Conservation (phyloP, 2,888 invertebrate species). For the Idaea aversata region DNA sequence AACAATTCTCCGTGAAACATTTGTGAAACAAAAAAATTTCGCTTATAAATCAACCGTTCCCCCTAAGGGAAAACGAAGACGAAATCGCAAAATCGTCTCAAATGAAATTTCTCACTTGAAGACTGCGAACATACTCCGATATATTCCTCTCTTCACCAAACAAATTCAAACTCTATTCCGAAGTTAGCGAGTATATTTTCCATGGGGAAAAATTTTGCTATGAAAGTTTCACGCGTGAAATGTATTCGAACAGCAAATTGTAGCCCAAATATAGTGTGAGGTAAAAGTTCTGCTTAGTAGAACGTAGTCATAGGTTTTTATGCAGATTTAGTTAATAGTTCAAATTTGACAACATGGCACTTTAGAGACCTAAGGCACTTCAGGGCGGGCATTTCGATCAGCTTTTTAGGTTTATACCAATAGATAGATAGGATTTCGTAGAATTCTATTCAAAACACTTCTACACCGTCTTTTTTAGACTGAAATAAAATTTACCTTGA, state of each 20-base stretch:
- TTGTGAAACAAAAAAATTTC: constrained; percentile 39
- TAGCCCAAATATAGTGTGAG: constrained; percentile 57
- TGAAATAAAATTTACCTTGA: too few species aligned
- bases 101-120: constrained; percentile 75
- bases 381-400: too few species aligned
- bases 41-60: constrained; percentile 66
- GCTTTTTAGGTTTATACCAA: too few species aligned
- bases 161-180: constrained; percentile 25
- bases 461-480: too few species aligned
- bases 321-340: not conserved
- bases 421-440: too few species aligned
- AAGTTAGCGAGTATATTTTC: constrained; percentile 26
- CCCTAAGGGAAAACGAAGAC: constrained; percentile 56
- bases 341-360: too few species aligned
- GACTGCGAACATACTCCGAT: constrained; percentile 57
- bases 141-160: constrained; percentile 23
- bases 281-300: constrained; percentile 16
- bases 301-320: not conserved
- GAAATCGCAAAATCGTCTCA: constrained; percentile 73
- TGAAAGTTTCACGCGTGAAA: constrained; percentile 59
- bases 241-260: constrained; percentile 68
- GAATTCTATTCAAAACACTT: too few species aligned
- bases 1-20: constrained; percentile 34
- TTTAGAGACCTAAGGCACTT: too few species aligned
- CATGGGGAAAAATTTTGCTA: constrained; percentile 31